A percentile compares a stretch with the other conserved stretches of the same genome.
Conservation (phyloP, 2,113 vertebrate genomes). For the Glaucidium brasilianum region DNA sequence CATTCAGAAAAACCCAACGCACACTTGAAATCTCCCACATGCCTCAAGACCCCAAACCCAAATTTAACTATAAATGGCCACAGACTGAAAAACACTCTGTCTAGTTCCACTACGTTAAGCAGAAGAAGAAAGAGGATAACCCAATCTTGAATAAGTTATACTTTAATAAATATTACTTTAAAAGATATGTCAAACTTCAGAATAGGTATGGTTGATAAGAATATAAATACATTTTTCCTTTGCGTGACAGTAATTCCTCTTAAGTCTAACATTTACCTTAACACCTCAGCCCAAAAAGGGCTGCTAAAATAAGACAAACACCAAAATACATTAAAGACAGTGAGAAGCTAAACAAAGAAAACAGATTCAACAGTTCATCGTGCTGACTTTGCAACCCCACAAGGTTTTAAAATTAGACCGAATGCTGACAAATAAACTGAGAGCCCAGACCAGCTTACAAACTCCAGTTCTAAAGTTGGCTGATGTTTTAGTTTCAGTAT, state of each 20-base stretch:
- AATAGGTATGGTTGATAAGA: not conserved
- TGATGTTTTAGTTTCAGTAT: not conserved
- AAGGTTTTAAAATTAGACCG: accelerated
- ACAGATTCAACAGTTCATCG: not conserved
- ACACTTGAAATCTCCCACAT: accelerated
- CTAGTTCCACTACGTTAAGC: not conserved
- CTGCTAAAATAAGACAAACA: not conserved
- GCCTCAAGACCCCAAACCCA: not conserved
- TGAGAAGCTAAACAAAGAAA: not conserved
- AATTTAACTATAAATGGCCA: not conserved
- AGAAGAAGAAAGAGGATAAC: not conserved
- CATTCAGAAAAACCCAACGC: accelerated
- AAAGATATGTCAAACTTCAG: not conserved
- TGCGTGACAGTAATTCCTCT: not conserved
- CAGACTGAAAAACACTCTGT: accelerated
- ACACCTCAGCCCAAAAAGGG: not conserved
- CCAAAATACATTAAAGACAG: accelerated
- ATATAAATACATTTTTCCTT: not conserved
- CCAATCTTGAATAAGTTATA: not conserved
- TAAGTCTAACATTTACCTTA: not conserved
- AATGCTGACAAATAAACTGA: accelerated
- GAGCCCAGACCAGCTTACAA: accelerated
- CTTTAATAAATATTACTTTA: not conserved
- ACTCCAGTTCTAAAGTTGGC: accelerated
- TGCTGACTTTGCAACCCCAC: accelerated